Percentiles rank a stretch among this genome's conserved stretches.
phyloP scores from a whole-genome alignment of 2,888 invertebrate genomes.

The Coenonympha arcania region DNA sequence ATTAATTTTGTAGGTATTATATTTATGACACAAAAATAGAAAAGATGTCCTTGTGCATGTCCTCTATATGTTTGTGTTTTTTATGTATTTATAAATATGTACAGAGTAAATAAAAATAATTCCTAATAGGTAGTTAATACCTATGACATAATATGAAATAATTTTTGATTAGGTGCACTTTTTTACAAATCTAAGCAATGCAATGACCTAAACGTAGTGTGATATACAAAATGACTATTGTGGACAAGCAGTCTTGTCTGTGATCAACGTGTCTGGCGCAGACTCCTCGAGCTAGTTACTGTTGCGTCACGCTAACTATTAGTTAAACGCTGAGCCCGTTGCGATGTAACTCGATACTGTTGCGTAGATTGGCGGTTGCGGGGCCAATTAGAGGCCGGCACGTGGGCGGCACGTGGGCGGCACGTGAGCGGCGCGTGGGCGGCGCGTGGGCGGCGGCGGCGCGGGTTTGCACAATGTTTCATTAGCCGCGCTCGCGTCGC shows the following conservation, averaged over 20 bases:
- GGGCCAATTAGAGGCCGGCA: conserved; percentile 28
- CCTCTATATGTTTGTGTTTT: too few species aligned
- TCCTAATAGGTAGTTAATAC: too few species aligned
- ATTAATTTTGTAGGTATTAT: too few species aligned
- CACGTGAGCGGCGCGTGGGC: conserved; percentile 32
- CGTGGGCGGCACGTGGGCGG: conserved; percentile 32
- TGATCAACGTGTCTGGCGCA: conserved; percentile 15
- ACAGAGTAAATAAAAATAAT: too few species aligned
- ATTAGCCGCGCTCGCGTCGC: conserved; percentile 15
- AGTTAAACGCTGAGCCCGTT: conserved; percentile 29
- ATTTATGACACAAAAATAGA: too few species aligned
- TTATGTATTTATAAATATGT: too few species aligned
- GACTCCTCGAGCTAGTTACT: background rate
- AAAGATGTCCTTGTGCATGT: too few species aligned
- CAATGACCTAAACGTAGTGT: too few species aligned
- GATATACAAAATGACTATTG: too few species aligned
- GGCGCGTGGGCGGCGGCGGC: conserved; percentile 20
- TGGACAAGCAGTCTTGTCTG: conserved; percentile 24
- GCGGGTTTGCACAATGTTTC: conserved; percentile 20
- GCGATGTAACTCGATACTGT: conserved; percentile 32
- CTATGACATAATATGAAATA: too few species aligned
- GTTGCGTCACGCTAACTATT: conserved; percentile 17
- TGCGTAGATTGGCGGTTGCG: conserved; percentile 24
- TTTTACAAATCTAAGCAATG: too few species aligned
- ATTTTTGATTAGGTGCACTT: too few species aligned